phyloP scores from a whole-genome alignment of 2,797 vertebrate species.

The Poliocrania exsul region DNA sequence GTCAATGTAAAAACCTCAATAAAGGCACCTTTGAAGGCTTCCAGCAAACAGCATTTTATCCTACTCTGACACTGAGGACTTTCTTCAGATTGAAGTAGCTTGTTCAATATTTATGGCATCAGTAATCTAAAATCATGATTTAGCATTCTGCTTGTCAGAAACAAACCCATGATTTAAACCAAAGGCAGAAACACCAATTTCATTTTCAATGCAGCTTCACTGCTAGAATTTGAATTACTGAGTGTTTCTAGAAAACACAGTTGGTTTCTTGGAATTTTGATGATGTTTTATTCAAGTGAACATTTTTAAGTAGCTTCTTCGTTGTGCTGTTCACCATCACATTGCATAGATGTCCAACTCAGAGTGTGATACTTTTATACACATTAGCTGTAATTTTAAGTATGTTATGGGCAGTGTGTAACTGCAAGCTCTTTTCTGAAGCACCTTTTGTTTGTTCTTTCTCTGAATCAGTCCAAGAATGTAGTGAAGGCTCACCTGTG shows the following conservation, averaged over 20 bases:
- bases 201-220: not conserved
- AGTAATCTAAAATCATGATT: not conserved
- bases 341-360: not conserved
- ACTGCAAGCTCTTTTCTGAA: not conserved
- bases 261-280: not conserved
- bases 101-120: constrained; percentile 1
- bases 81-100: not conserved
- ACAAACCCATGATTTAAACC: not conserved
- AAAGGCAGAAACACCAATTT: not conserved
- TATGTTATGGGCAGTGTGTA: not conserved
- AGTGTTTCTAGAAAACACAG: not conserved
- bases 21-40: not conserved
- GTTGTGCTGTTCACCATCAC: not conserved
- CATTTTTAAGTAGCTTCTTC: not conserved
- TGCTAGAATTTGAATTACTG: not conserved
- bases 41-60: not conserved
- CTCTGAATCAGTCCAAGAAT: not conserved
- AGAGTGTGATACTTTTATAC: not conserved
- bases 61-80: not conserved
- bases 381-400: not conserved
- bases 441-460: not conserved
- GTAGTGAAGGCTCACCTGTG: not conserved
- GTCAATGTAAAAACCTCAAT: not conserved
- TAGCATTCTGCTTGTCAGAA: not conserved
- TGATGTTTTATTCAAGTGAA: not conserved